Evolutionary conservation across 2,888 invertebrate genomes (phyloP).

Genomic region (Dromius quadrimaculatus): DNA sequence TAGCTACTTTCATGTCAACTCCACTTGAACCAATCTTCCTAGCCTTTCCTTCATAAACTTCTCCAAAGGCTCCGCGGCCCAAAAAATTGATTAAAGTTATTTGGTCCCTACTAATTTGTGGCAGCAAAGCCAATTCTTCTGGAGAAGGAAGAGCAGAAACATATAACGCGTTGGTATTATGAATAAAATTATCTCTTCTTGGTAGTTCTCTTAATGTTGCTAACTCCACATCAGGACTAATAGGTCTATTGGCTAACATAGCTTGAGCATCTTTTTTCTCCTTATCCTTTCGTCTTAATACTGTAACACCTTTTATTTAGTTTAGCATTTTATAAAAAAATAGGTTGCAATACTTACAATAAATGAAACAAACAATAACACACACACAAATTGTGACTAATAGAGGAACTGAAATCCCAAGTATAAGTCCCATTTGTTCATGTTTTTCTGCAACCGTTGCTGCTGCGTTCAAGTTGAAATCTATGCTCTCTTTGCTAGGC

Average conservation of each 20-base stretch:
- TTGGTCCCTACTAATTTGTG: slow-evolving; percentile 86
- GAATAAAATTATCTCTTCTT: slow-evolving; percentile 77
- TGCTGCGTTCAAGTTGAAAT: slow-evolving; percentile 69
- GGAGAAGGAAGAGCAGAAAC: slow-evolving; percentile 69
- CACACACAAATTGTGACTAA: slow-evolving; percentile 58
- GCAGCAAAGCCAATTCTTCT: slow-evolving; percentile 78
- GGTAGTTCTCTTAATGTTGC: slow-evolving; percentile 89
- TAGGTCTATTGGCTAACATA: slow-evolving; percentile 65
- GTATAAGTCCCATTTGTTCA: slow-evolving; percentile 70
- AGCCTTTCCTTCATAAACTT: slow-evolving; percentile 94
- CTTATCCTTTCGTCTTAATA: slow-evolving; percentile 62
- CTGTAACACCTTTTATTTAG: slow-evolving; percentile 34
- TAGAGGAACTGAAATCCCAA: slow-evolving; percentile 75
- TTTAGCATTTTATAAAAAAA: slow-evolving; percentile 25
- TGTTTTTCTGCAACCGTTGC: slow-evolving; percentile 69
- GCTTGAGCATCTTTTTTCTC: slow-evolving; percentile 78
- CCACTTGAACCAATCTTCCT: slow-evolving; percentile 69
- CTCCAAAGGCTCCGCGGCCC: slow-evolving; percentile 97
- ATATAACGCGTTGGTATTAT: slow-evolving; percentile 88
- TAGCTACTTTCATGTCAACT: slow-evolving; percentile 84
- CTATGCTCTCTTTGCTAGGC: slow-evolving; percentile 77
- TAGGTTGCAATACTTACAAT: slow-evolving; percentile 65
- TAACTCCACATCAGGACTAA: slow-evolving; percentile 83
- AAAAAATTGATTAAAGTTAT: slow-evolving; percentile 89
- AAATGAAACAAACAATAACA: slow-evolving; percentile 67